A percentile compares a stretch with the other conserved stretches of the same genome.
These are phyloP conservation scores for Balanococcus diminutus DNA, from an alignment of 2,888 invertebrate genomes.

Conservation along the genomic window DNA sequence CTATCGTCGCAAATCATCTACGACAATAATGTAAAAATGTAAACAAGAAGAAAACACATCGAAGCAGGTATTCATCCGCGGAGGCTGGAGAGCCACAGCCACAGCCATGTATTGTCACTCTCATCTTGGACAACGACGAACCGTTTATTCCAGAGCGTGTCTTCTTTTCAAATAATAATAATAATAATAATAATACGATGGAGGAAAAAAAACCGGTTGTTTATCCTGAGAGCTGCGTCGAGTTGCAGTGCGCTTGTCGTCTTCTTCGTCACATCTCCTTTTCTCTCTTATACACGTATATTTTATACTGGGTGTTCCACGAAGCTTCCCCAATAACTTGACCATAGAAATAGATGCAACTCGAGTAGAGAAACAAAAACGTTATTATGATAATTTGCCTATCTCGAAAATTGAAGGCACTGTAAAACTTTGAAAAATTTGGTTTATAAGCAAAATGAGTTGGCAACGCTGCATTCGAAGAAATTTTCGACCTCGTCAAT, in stretches of 20 bases:
- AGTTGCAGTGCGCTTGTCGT: not conserved
- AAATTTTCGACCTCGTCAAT: too few species aligned
- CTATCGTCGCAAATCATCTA: not conserved
- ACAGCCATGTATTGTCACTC: not conserved
- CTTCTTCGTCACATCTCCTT: not conserved
- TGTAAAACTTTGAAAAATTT: too few species aligned
- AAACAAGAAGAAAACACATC: not conserved
- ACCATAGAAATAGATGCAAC: too few species aligned
- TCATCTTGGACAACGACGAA: not conserved
- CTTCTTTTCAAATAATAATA: not conserved
- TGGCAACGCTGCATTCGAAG: too few species aligned
- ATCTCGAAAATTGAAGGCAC: too few species aligned
- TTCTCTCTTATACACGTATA: not conserved
- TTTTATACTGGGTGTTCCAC: not conserved
- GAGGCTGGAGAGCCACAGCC: not conserved
- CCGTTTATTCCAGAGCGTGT: not conserved
- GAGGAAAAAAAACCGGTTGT: not conserved
- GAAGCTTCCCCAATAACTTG: too few species aligned
- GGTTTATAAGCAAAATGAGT: too few species aligned
- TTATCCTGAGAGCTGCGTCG: not conserved
- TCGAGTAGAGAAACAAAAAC: too few species aligned
- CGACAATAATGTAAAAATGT: not conserved
- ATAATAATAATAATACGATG: too few species aligned
- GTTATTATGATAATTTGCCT: too few species aligned
- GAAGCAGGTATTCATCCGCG: not conserved